Evolutionary conservation across 1,140 invertebrate species (phyloP).

Genomic region (Drosophila auraria): DNA sequence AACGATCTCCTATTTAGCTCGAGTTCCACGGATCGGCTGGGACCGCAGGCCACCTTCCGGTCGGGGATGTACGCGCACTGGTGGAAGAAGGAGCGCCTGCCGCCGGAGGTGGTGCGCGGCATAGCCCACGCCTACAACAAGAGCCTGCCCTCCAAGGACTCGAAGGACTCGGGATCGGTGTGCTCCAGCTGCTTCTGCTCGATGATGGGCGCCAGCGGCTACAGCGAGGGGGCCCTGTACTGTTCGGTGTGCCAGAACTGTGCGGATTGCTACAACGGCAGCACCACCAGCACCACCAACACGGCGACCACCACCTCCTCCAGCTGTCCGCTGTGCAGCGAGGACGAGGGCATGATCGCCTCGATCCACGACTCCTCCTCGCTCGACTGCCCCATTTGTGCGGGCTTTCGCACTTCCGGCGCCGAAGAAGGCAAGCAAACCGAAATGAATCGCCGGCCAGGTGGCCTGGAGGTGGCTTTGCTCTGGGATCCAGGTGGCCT

Average conservation of each 20-base stretch:
- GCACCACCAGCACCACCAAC: conserved; percentile 65
- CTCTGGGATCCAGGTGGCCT: conserved; percentile 23
- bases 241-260: conserved; percentile 79
- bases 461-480: conserved; percentile 22
- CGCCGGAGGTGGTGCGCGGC: conserved; percentile 87
- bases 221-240: conserved; percentile 73
- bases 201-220: conserved; percentile 65
- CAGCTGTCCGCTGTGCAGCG: conserved; percentile 72
- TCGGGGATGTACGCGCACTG: conserved; percentile 95
- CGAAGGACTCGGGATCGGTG: conserved; percentile 61
- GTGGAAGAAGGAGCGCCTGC: conserved; percentile 95
- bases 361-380: conserved; percentile 56
- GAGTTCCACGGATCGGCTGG: conserved; percentile 63
- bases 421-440: conserved; percentile 84
- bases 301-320: conserved; percentile 71
- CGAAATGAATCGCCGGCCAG: conserved; percentile 54
- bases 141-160: conserved; percentile 46
- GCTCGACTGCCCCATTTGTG: conserved; percentile 75
- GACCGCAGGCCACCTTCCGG: conserved; percentile 87
- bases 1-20: conserved; percentile 53
- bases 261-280: conserved; percentile 37
- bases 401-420: conserved; percentile 49
- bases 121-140: conserved; percentile 85
- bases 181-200: conserved; percentile 65
- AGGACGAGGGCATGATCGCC: conserved; percentile 39